Percentiles rank a stretch among this genome's conserved stretches.
Evolutionary conservation across 2,888 invertebrate genomes (phyloP).

Genomic region (Philereme vetulata): DNA sequence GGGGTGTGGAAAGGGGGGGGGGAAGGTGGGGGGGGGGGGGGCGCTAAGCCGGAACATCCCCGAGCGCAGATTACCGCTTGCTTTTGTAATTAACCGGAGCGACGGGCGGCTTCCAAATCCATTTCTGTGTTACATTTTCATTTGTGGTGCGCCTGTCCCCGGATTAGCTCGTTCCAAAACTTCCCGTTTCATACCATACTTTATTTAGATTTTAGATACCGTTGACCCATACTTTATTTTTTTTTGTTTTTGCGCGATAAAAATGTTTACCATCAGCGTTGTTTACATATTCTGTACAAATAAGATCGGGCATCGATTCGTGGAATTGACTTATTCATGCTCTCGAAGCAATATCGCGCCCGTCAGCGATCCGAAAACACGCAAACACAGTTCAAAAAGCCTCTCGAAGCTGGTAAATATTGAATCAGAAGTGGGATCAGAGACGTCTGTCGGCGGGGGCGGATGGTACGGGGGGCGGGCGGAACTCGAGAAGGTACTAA

Average conservation of each 20-base stretch:
- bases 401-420: conserved; percentile 83
- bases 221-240: conserved; percentile 18
- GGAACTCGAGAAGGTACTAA: conserved; percentile 59
- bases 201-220: too few relatives aligned
- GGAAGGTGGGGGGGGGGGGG: conserved; percentile 62
- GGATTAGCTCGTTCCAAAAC: conserved; percentile 69
- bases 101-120: conserved; percentile 84
- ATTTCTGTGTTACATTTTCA: conserved; percentile 84
- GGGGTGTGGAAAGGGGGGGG: conserved; percentile 59
- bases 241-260: conserved; percentile 38
- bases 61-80: conserved; percentile 84
- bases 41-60: conserved; percentile 84
- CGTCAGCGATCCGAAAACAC: conserved; percentile 83
- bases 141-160: conserved; percentile 76
- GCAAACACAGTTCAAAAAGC: conserved; percentile 82
- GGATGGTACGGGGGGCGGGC: conserved; percentile 41
- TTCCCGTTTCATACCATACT: conserved; percentile 57
- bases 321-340: conserved; percentile 79
- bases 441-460: conserved; percentile 66
- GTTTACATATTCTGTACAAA: conserved; percentile 69
- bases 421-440: conserved; percentile 82
- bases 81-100: conserved; percentile 84
- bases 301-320: conserved; percentile 63
- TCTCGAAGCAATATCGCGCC: conserved; percentile 79
- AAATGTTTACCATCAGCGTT: conserved; percentile 52